Evolutionary conservation across 2,113 vertebrate genomes (phyloP), one percentile per base, ranked within the genome.

Genomic region (Psettodes erumei): DNA sequence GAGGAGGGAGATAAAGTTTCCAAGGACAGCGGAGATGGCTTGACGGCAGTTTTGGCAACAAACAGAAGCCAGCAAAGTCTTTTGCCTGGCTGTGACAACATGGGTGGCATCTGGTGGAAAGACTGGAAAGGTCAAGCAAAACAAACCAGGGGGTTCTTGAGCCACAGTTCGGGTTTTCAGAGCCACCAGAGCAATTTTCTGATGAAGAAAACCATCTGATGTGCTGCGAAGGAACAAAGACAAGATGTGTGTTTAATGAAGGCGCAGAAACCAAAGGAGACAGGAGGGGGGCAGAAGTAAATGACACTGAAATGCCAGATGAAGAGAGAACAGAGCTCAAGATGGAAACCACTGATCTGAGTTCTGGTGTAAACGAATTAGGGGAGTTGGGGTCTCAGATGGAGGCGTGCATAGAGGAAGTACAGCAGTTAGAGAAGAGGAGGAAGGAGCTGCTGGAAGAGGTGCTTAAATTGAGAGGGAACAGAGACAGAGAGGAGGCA

Each of bases 401-500:
- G 63, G 92, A 93, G 21, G 69, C 56, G 45, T 96, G 95, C 79
- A 95, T 99, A 0, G 93, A 95, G 23, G 93, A 95, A 0, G 96
- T 98, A 3, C 93, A 94, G 58, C 86, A 83, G 75, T 86, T 99
- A 68, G 94, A 97, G 86, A 82, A 78, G 47, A 95, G 92, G 83
- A 80, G 96, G 68, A 95, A 94, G 27, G 75, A 88, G 16, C 94
- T 98, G 30, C 95, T 98, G 64, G 51, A 82, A 0, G 96, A 98
- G 85, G 92, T 98, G 1, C 83, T 93, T 12, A 54, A 93, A 75
- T 88, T 98, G 3, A 90, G 95, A 53, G 95, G 95, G 65, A 94
- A 94, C 0, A 94, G 92, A 53, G 89, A 93, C 21, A 84, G 88
- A 86, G 94, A 94, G 69, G 93, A 95, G 35, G 88, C 86, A 18